Evolutionary conservation across 2,888 invertebrate genomes (phyloP), one percentile per base, ranked within the genome.

Genomic region (Platycheirus rosarum): DNA sequence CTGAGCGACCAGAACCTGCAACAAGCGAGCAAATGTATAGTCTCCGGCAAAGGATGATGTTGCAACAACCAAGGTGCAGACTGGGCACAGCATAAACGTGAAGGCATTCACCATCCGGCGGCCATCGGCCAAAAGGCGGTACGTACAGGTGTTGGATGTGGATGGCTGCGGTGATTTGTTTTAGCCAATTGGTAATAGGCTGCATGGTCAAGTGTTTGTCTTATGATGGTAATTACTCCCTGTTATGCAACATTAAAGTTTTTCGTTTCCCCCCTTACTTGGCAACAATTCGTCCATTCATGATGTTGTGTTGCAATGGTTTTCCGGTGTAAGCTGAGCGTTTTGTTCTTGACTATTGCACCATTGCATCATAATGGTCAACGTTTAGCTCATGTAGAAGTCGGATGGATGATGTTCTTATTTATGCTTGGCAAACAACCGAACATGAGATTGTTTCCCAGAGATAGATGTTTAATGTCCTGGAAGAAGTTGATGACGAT

Each of bases 151-250:
- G 79, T 80, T 80, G 75, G 69, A 75, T 80, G 75, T 69, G 69
- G 75, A 80, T 75, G 75, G 80, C 75, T 76, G 80, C 53, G 80
- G 76, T 71, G 70, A 80, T 76, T 80, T 80, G 80, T 76, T 70
- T 70, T 80, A 71, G 70, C 66, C 76, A 80, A 80, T 80, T 80
- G 80, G 75, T 71, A 80, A 80, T 76, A 80, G 76, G 66, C 66
- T 76, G 40, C 70, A 76, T 35, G 80, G 80, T 80, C 80, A 80
- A 76, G 76, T 80, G 76, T 80, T 80, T 80, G 66, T 62, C 70
- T 80, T 74, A 76, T 26, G 65, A 60, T 60, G 65, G 65, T 76
- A 80, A 80, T 80, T 80, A 80, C 76, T 62, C 60, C 80, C 53
- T 76, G 76, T 75, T 80, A 76, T 80, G 70, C 60, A 76, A 76